These are phyloP conservation scores for Eutolmus rufibarbis DNA, from an alignment of 2,888 invertebrate genomes.

Conservation along the genomic window DNA sequence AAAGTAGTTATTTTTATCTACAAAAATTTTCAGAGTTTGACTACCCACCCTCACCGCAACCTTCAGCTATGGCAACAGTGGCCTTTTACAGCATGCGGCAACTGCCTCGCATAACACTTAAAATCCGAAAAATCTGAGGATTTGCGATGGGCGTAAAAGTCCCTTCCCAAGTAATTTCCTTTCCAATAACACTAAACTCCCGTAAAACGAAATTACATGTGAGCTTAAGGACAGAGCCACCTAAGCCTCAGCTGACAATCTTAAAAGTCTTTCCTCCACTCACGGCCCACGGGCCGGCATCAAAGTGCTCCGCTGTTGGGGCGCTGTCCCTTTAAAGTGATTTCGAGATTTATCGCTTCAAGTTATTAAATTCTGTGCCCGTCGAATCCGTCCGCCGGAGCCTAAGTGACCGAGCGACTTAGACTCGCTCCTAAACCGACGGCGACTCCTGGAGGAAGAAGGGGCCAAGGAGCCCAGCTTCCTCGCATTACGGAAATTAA, in stretches of 20 bases:
- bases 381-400: neutral
- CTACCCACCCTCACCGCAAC: no score
- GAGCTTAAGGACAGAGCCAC: neutral
- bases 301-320: neutral
- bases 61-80: neutral
- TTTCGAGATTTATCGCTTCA: slow-evolving; percentile 1
- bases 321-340: neutral
- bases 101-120: neutral
- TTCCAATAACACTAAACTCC: neutral
- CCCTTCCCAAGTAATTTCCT: neutral
- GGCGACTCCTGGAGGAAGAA: neutral
- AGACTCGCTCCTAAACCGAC: neutral
- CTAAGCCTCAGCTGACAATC: neutral
- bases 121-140: neutral
- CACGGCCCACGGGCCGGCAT: neutral
- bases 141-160: neutral
- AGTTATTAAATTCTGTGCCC: neutral
- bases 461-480: neutral
- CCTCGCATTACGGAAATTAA: slow-evolving; percentile 19
- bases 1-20: neutral
- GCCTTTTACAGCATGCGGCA: neutral
- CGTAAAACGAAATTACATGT: neutral
- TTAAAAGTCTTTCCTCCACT: neutral
- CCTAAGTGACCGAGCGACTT: neutral
- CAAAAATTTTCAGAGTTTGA: neutral